Percentiles rank a stretch among this genome's conserved stretches.
These are phyloP conservation scores for Brassicogethes aeneus DNA, from an alignment of 2,888 invertebrate genomes.

Conservation along the genomic window DNA sequence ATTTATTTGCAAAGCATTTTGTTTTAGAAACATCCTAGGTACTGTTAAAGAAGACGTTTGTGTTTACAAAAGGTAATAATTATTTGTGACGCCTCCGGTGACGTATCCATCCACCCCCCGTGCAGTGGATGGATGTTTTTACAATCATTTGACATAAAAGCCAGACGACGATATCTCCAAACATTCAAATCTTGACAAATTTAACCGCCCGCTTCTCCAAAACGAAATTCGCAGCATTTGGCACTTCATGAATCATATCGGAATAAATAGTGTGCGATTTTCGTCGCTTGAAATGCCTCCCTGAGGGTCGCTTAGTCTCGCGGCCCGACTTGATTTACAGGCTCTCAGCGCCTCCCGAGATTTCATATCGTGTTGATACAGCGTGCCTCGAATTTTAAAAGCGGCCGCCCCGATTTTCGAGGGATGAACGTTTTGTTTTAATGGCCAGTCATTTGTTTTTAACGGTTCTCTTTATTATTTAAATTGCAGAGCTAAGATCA, in stretches of 20 bases:
- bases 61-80: too few relatives aligned
- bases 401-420: neutral
- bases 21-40: too few relatives aligned
- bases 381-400: neutral
- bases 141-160: neutral
- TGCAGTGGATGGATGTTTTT: too few relatives aligned
- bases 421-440: too few relatives aligned
- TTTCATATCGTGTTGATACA: neutral
- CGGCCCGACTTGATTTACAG: neutral
- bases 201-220: too few relatives aligned
- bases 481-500: too few relatives aligned
- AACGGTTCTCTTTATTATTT: neutral
- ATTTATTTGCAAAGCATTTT: too few relatives aligned
- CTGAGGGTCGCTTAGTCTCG: neutral
- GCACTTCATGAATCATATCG: conserved; percentile 30
- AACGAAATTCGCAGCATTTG: conserved; percentile 27
- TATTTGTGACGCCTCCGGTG: too few relatives aligned
- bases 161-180: too few relatives aligned
- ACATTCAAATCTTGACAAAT: too few relatives aligned
- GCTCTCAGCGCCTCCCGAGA: neutral
- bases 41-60: too few relatives aligned
- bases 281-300: neutral
- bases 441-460: neutral
- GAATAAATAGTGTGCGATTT: conserved; percentile 7
- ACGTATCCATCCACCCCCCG: too few relatives aligned